Evolutionary conservation across 2,888 invertebrate genomes (phyloP).

Genomic region (Entomobrya proxima): DNA sequence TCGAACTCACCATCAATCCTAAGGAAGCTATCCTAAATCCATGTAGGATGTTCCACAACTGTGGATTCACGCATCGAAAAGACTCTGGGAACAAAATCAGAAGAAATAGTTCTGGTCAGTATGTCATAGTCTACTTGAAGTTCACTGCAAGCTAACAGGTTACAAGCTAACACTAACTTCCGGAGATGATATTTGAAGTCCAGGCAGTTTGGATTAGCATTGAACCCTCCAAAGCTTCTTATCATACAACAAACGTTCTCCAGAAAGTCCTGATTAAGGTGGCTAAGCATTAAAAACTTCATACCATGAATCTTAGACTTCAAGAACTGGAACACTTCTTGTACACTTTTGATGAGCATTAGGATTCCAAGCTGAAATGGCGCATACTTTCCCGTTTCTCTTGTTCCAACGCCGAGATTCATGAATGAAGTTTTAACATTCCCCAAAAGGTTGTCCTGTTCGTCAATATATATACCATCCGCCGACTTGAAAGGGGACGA

Average conservation of each 20-base stretch:
- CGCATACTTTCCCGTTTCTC: background rate
- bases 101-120: background rate
- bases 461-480: background rate
- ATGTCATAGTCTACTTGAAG: background rate
- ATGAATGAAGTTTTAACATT: background rate
- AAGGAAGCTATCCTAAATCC: background rate
- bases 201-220: background rate
- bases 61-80: background rate
- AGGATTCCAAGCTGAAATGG: conserved; percentile 2
- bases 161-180: background rate
- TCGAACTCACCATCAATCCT: background rate
- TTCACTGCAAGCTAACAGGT: background rate
- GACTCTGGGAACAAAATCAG: background rate
- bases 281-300: background rate
- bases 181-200: conserved; percentile 2
- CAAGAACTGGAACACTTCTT: background rate
- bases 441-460: background rate
- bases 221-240: background rate
- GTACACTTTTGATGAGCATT: background rate
- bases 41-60: background rate
- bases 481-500: background rate
- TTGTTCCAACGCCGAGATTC: background rate
- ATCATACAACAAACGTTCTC: background rate
- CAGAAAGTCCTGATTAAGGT: conserved; percentile 34
- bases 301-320: background rate